These are phyloP conservation scores for Acheta domesticus DNA, from an alignment of 2,888 invertebrate species.

Conservation along the genomic window DNA sequence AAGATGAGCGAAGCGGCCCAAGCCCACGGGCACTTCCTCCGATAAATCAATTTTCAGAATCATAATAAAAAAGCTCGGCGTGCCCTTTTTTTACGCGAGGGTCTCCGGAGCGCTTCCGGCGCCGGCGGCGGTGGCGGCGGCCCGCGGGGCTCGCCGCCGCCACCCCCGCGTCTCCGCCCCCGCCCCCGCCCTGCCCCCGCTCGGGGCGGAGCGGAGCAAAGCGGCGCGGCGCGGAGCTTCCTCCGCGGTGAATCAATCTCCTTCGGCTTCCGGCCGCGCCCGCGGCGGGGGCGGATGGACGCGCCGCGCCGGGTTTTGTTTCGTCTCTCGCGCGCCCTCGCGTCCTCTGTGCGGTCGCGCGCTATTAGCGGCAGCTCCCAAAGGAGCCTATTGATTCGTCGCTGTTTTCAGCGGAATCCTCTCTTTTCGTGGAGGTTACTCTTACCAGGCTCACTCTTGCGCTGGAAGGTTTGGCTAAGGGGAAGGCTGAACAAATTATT, in stretches of 20 bases:
- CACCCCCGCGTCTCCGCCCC: not conserved
- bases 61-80: not conserved
- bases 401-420: no score
- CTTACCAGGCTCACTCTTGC: no score
- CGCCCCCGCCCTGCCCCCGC: not conserved
- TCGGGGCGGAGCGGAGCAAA: not conserved
- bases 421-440: no score
- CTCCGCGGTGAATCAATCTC: slow-evolving; percentile 3
- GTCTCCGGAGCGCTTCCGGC: not conserved
- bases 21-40: slow-evolving; percentile 30
- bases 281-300: not conserved
- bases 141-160: not conserved
- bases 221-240: not conserved
- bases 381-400: not conserved
- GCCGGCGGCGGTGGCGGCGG: not conserved
- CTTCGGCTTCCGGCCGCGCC: slow-evolving; percentile 19
- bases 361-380: not conserved
- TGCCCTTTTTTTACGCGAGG: not conserved
- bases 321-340: not conserved
- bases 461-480: no score
- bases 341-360: not conserved
- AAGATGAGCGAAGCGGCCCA: not conserved
- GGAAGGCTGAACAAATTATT: no score
- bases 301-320: no score
- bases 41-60: slow-evolving; percentile 31